Conservation (phyloP, 2,113 vertebrate species). For the Suricata suricatta region DNA sequence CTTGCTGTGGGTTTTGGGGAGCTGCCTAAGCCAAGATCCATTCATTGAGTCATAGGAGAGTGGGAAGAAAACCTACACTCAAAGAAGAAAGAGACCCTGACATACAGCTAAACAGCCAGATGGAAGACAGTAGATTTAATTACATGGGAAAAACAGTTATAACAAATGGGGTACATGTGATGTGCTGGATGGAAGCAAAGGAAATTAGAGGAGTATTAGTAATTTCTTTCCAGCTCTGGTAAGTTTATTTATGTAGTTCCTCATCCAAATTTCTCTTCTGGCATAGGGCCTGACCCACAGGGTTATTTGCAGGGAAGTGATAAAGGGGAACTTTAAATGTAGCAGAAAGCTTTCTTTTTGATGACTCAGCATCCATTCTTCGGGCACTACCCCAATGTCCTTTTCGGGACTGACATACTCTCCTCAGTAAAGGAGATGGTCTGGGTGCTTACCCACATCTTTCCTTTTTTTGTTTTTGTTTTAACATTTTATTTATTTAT, state of each 20-base stretch:
- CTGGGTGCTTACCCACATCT: not conserved
- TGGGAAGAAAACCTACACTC: conserved; percentile 74
- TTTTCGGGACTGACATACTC: not conserved
- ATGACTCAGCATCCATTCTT: not conserved
- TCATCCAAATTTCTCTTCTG: conserved; percentile 38
- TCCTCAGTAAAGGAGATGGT: not conserved
- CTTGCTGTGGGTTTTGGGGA: conserved; percentile 45
- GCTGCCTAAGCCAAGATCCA: conserved; percentile 64
- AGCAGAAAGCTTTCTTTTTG: not conserved
- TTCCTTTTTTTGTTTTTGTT: not conserved
- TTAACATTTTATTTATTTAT: no score
- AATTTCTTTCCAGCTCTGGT: not conserved
- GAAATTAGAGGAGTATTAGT: conserved; percentile 12
- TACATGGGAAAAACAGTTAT: not conserved
- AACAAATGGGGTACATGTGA: not conserved
- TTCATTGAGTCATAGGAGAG: conserved; percentile 68
- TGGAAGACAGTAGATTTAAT: conserved; percentile 55
- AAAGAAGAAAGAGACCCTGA: conserved; percentile 52
- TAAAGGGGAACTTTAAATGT: not conserved
- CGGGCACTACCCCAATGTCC: not conserved
- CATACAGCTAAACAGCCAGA: conserved; percentile 47
- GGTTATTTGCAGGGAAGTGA: not conserved
- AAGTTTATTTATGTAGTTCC: conserved; percentile 9
- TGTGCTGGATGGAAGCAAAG: not conserved
- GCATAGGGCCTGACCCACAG: not conserved